Conservation (phyloP, 92 coral and sea anemone genomes). For the Virgularia gustaviana region DNA sequence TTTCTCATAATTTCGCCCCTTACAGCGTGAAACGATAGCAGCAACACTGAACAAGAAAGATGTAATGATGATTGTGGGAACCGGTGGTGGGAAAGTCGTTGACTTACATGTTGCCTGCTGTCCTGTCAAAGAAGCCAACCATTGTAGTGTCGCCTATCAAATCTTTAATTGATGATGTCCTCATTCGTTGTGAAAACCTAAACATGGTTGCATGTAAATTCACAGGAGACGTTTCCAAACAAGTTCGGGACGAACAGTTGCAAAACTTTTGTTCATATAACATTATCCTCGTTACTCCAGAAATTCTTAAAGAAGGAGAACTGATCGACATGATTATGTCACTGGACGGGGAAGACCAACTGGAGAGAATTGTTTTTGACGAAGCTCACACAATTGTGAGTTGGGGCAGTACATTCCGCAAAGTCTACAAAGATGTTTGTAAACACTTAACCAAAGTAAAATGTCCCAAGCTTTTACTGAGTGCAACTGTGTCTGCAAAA, state of each 20-base stretch:
- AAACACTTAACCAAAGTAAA: neutral
- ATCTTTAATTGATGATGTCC: constrained; percentile 35
- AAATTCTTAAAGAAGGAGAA: constrained; percentile 14
- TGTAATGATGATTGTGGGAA: constrained; percentile 26
- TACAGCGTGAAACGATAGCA: constrained; percentile 30
- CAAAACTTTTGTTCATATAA: neutral
- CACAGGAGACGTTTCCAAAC: constrained; percentile 19
- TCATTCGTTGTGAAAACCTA: neutral
- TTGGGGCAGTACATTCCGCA: constrained; percentile 31
- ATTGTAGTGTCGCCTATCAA: constrained; percentile 32
- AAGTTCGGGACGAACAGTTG: neutral
- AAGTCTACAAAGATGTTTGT: constrained; percentile 14
- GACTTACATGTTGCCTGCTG: constrained; percentile 38
- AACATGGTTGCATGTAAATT: constrained; percentile 31
- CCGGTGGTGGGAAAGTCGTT: constrained; percentile 31
- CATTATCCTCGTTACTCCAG: constrained; percentile 34
- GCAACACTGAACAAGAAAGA: constrained; percentile 14
- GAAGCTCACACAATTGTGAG: constrained; percentile 32
- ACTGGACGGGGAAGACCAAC: neutral
- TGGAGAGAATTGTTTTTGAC: constrained; percentile 38
- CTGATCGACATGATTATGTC: neutral
- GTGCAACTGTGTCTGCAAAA: constrained; percentile 35
- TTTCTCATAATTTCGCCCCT: constrained; percentile 23
- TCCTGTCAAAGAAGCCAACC: constrained; percentile 29
- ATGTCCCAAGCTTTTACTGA: constrained; percentile 24